phyloP scores from a whole-genome alignment of 2,888 invertebrate genomes.

The Diaperis boleti region DNA sequence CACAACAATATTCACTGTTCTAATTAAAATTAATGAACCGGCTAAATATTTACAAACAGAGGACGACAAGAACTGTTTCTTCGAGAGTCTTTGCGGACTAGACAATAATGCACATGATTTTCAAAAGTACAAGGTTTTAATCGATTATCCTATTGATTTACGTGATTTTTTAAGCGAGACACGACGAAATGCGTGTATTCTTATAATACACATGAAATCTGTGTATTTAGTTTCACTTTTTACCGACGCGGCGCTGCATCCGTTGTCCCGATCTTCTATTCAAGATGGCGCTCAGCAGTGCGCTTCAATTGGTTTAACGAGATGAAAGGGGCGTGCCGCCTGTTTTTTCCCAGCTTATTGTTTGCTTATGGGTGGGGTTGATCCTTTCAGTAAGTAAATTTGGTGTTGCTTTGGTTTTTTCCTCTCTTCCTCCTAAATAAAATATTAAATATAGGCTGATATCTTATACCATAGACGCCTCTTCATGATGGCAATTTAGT shows the following conservation, averaged over 20 bases:
- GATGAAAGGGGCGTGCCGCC: slow-evolving; percentile 53
- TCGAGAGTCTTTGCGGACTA: slow-evolving; percentile 34
- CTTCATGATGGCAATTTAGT: slow-evolving; percentile 35
- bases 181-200: slow-evolving; percentile 58
- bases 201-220: slow-evolving; percentile 56
- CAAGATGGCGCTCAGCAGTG: slow-evolving; percentile 61
- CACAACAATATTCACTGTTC: slow-evolving; percentile 22
- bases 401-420: slow-evolving; percentile 55
- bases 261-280: slow-evolving; percentile 50
- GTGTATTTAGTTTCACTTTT: slow-evolving; percentile 58
- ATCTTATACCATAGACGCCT: slow-evolving; percentile 52
- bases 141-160: slow-evolving; percentile 59
- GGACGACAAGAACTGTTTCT: slow-evolving; percentile 16
- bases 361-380: slow-evolving; percentile 46
- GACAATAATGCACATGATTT: slow-evolving; percentile 46
- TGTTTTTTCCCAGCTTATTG: slow-evolving; percentile 46
- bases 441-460: slow-evolving; percentile 63
- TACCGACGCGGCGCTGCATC: slow-evolving; percentile 59
- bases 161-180: slow-evolving; percentile 60
- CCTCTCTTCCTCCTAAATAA: slow-evolving; percentile 55
- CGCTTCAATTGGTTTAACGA: slow-evolving; percentile 54
- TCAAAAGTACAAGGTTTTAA: slow-evolving; percentile 42
- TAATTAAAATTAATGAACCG: slow-evolving; percentile 29
- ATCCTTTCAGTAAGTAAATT: slow-evolving; percentile 52
- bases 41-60: slow-evolving; percentile 19